A percentile compares a stretch with the other conserved stretches of the same genome.
Conservation (phyloP, 2,113 vertebrate species). For the Odobenus rosmarus region DNA sequence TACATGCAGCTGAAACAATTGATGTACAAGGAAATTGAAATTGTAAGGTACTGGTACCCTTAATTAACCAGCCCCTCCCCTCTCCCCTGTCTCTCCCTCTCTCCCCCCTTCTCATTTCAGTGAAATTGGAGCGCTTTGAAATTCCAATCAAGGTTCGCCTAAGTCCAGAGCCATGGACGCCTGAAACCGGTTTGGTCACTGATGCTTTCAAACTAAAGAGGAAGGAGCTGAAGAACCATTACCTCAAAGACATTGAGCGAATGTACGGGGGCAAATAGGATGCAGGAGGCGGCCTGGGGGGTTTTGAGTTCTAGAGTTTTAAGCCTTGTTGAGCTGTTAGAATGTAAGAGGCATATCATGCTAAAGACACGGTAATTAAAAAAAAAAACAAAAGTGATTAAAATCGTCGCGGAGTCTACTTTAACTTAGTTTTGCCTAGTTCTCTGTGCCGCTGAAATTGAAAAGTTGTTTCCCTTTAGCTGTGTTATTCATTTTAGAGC, state of each 20-base stretch:
- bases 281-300: conserved; percentile 53
- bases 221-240: conserved; percentile 97
- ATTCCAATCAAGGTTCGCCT: conserved; percentile 95
- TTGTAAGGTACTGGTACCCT: neutral
- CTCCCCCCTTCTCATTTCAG: conserved; percentile 82
- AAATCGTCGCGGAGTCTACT: conserved; percentile 52
- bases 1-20: neutral
- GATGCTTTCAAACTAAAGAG: conserved; percentile 99
- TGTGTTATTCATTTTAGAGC: conserved; percentile 63
- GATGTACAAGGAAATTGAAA: neutral
- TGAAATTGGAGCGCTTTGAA: conserved; percentile 97
- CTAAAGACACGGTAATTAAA: conserved; percentile 48
- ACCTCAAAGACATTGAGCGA: conserved; percentile 95
- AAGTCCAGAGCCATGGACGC: conserved; percentile 97
- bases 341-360: conserved; percentile 48
- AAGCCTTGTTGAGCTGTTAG: conserved; percentile 60
- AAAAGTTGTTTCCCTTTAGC: conserved; percentile 66
- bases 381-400: conserved; percentile 57
- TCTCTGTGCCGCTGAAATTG: conserved; percentile 62
- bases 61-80: neutral
- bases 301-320: conserved; percentile 50
- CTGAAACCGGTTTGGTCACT: conserved; percentile 97
- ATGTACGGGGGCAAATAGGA: conserved; percentile 96
- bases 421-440: conserved; percentile 69
- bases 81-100: neutral